phyloP scores from a whole-genome alignment of 2,797 vertebrate genomes.

The Schizopygopsis malacanthus region DNA sequence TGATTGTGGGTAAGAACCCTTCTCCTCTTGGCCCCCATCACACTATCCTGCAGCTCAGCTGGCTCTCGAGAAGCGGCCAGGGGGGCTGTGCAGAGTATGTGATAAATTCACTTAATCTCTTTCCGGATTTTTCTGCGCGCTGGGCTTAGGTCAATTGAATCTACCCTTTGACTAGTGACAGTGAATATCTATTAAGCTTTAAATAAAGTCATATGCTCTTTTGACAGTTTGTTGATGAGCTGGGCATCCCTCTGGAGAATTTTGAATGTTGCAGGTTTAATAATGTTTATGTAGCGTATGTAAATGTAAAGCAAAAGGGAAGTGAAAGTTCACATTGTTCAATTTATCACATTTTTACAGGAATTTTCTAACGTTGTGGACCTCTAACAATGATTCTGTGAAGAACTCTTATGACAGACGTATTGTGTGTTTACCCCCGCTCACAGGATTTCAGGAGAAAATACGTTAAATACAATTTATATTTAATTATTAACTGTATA shows the following conservation, averaged over 20 bases:
- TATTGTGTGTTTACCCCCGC: background rate
- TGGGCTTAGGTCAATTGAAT: conserved; percentile 87
- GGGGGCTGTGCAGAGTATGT: conserved; percentile 76
- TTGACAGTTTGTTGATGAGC: conserved; percentile 66
- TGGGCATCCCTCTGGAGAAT: conserved; percentile 44
- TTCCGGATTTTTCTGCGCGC: conserved; percentile 80
- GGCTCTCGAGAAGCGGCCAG: conserved; percentile 58
- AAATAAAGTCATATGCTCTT: conserved; percentile 79
- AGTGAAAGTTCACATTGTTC: conserved; percentile 36
- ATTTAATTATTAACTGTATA: background rate
- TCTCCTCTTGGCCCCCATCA: conserved; percentile 45
- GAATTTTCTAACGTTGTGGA: background rate
- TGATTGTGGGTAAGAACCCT: conserved; percentile 72
- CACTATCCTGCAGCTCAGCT: conserved; percentile 41
- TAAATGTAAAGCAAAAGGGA: conserved; percentile 33
- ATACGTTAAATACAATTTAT: background rate
- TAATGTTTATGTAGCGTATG: conserved; percentile 41
- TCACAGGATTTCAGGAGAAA: background rate
- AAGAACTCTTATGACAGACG: background rate
- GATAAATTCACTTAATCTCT: conserved; percentile 87
- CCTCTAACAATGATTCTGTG: conserved; percentile 2
- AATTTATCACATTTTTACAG: conserved; percentile 34
- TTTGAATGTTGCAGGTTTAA: conserved; percentile 35
- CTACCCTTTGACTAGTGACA: conserved; percentile 81
- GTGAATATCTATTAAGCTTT: conserved; percentile 84